These are phyloP conservation scores for Polietes domitor DNA, from an alignment of 2,888 invertebrate species.

Conservation along the genomic window DNA sequence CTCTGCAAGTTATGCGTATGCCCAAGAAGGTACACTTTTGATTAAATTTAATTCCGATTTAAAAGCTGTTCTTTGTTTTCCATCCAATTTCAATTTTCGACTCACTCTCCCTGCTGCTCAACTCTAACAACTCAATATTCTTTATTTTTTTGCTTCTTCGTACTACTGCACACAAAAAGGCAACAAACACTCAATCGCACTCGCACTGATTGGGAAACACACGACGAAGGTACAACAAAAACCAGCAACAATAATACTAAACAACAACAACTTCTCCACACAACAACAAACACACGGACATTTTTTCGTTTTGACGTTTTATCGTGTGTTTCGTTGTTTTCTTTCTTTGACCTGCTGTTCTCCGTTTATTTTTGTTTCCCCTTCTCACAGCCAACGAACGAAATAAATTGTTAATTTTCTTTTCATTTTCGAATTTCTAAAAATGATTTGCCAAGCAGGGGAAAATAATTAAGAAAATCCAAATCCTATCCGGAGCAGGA, in stretches of 20 bases:
- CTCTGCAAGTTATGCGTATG: not conserved
- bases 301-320: constrained; percentile 54
- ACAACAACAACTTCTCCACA: constrained; percentile 63
- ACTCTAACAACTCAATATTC: constrained; percentile 38
- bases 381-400: too few relatives aligned
- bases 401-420: constrained; percentile 13
- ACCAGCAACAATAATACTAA: constrained; percentile 49
- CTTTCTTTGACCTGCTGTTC: constrained; percentile 29
- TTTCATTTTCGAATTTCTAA: constrained; percentile 21
- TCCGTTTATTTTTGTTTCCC: constrained; percentile 30
- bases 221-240: constrained; percentile 35
- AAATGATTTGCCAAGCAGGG: constrained; percentile 28
- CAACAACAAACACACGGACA: constrained; percentile 26
- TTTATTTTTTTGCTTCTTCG: too few relatives aligned
- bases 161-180: constrained; percentile 49
- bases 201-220: not conserved
- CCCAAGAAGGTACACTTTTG: not conserved
- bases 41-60: constrained; percentile 1
- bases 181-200: constrained; percentile 33
- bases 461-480: too few relatives aligned
- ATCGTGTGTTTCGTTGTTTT: constrained; percentile 49
- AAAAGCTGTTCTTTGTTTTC: constrained; percentile 53
- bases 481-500: too few relatives aligned
- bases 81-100: constrained; percentile 40
- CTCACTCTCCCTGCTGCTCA: constrained; percentile 55